Evolutionary conservation across 2,113 vertebrate species (phyloP), one percentile per base, ranked within the genome.

Genomic region (Nothobranchius furzeri): DNA sequence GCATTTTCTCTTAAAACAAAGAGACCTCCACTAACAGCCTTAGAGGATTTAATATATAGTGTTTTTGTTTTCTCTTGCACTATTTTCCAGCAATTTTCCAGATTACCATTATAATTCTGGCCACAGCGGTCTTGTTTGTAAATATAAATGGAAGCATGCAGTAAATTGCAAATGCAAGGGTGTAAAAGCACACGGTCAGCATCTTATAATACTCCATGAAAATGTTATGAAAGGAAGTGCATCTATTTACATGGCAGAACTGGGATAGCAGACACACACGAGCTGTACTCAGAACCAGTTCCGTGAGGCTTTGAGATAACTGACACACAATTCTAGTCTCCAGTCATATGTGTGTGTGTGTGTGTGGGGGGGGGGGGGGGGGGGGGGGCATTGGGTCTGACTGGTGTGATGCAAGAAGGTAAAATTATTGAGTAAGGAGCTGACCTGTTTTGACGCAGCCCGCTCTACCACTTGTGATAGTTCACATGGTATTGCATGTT

Each of bases 201-300:
- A 64, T 81, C 81, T 85, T 83, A 67, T 78, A 87, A 83, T 87
- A 81, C 60, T 62, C 71, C 69, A 76, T 87, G 84, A 88, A 84
- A 88, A 87, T 71, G 73, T 47, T 66, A 82, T 58, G 43, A 69
- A 42, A 69, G 54, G 46, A 65, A 25, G 14, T 14, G 40, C 40
- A 45, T 67, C 47, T 60, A 65, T 79, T 72, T 67, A 77, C 57
- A 58, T 77, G 68, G 60, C 60, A 75, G 66, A 43, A 67, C 17
- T 48, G 47, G 57, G 73, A 73, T 68, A 73, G 20, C 70, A 85
- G 71, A 81, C 52, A 45, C 13, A 6, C 0, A 20, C 20, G 20
- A 48, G 64, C 30, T 64, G 61, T 45, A 50, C 30, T 68, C 47
- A 37, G 35, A 69, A 53, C 43, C 42, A 7, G 42, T 60, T 15